Evolutionary conservation across 2,113 vertebrate genomes (phyloP), one percentile per base, ranked within the genome.

Genomic region (Lophura nycthemera): DNA sequence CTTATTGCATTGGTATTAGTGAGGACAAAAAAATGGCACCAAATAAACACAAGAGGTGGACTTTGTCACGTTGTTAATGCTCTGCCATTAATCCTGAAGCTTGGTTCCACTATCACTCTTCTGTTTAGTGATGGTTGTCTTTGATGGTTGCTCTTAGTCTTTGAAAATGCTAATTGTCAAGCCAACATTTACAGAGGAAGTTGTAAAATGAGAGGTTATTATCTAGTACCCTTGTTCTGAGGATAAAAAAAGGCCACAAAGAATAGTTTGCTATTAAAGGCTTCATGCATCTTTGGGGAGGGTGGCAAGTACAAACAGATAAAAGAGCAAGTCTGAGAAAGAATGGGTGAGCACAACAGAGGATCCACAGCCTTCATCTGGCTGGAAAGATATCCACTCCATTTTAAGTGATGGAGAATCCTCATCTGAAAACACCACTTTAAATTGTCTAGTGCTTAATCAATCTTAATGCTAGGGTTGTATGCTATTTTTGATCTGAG

Each of bases 141-240:
- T 97, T 97, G 94, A 97, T 96, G 88, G 83, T 43, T 78, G 73
- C 66, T 82, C 83, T 93, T n/a, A 86, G 65, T 73, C 96, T 95
- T 95, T 95, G 94, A 95, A 95, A 96, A 91, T 52, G 36, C 76
- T 96, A 96, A 95, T 95, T 97, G 86, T 93, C 95, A 90, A 94
- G 77, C 73, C 88, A 95, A 78, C 90, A 70, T 97, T 97, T 95
- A 96, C 94, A 96, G 86, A 96, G 95, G 96, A 96, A 96, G 94
- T 94, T 61, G 54, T 95, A 97, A 97, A 97, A 95, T 90, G 73
- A 88, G 73, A 81, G 77, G 94, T 95, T 96, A 95, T 95, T 95
- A 95, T 97, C 94, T 91, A 56, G 93, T 81, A 80, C 88, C 77
- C 56, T 96, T 79, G 36, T 54, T 75, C 91, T 82, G 83, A 91